These are phyloP conservation scores for Operophtera brumata DNA, from an alignment of 2,888 invertebrate genomes.

Conservation along the genomic window DNA sequence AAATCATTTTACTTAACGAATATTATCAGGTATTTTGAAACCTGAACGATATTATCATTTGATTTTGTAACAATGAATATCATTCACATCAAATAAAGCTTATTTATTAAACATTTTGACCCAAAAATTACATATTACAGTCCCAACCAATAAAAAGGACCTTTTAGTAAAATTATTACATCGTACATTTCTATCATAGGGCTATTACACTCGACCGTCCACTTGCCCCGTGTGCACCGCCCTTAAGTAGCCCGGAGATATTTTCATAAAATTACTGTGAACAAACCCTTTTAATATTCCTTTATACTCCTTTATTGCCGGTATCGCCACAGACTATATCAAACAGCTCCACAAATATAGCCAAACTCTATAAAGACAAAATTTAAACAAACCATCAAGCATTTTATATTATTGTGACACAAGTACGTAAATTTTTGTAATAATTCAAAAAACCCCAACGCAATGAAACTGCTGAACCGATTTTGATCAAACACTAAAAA, in stretches of 20 bases:
- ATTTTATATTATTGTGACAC: no score
- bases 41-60: slow-evolving; percentile 1
- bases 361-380: no score
- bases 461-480: no score
- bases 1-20: neutral
- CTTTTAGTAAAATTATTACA: slow-evolving; percentile 21
- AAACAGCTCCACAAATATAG: neutral
- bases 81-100: slow-evolving; percentile 22
- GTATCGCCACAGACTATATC: neutral
- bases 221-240: slow-evolving; percentile 10
- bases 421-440: no score
- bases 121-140: slow-evolving; percentile 23
- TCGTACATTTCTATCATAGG: slow-evolving; percentile 22
- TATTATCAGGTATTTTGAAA: neutral
- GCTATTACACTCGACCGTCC: slow-evolving; percentile 12
- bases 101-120: slow-evolving; percentile 24
- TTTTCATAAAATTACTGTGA: slow-evolving; percentile 29
- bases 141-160: slow-evolving; percentile 18
- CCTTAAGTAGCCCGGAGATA: slow-evolving; percentile 15
- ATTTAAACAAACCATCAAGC: no score
- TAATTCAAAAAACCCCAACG: no score
- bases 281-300: slow-evolving; percentile 26
- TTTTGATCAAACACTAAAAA: no score
- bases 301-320: slow-evolving; percentile 13
- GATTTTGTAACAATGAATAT: slow-evolving; percentile 10